Evolutionary conservation across 2,113 vertebrate genomes (phyloP), one percentile per base, ranked within the genome.

Genomic region (Campylomormyrus numenius): DNA sequence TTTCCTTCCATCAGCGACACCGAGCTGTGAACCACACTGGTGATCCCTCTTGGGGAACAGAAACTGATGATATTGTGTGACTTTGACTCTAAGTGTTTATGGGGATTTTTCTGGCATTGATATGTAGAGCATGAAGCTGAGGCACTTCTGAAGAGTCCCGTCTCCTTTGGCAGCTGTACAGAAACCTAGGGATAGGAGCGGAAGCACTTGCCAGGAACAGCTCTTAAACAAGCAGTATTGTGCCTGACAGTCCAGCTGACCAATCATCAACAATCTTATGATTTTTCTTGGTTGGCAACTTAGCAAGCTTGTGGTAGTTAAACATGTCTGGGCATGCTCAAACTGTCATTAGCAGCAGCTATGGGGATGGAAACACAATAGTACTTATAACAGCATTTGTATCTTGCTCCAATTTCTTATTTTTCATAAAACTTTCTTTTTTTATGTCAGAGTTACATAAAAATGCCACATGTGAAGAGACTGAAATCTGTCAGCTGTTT

Each of bases 281-380:
- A 8, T 35, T n/a, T 35, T 53, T 31, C 50, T 86, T 49, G 85
- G 50, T 56, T 53, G 31, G 17, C 10, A 19, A 2, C 50, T 87
- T 53, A 87, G 50, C 49, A 35, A 56, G 49, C 24, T 17, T 87
- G n/a, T 53, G 50, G 35, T 35, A 15, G 2, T 15, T 49, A 21
- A 39, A 35, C 85, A 87, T 87, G 85, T 49, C 50, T 87, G 85
- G 85, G 50, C 85, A 39, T 53, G 85, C 46, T 35, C 50, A 56
- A 15, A 27, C 27, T 35, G 21, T 49, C 8, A 21, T 39, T 42
- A 87, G 49, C 15, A 35, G 13, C 8, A n/a, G 85, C 46, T 50
- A 24, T 35, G n/a, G 48, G 2, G 85, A 53, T 9, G 85, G 35
- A 87, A 53, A 15, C 31, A 5, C n/a, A 86, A 48, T 48, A 83